Evolutionary conservation across 2,797 vertebrate genomes (phyloP).

Genomic region (Microctenopoma steveboyesi): DNA sequence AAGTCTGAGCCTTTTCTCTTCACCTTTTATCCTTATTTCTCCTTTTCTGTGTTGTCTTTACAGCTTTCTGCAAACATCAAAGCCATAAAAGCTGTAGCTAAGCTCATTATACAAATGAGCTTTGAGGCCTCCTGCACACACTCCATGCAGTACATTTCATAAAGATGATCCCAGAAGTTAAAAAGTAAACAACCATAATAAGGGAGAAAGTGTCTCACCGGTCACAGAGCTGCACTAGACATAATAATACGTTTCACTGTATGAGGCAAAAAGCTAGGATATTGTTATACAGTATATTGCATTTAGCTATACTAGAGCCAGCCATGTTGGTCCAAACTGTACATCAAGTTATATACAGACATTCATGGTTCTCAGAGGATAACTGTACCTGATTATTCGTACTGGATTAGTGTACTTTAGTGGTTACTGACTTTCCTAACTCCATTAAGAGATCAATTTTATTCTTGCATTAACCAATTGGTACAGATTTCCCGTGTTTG

Average conservation of each 20-base stretch:
- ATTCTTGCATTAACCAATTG: too few relatives aligned
- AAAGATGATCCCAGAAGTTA: conserved; percentile 41
- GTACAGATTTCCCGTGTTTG: too few relatives aligned
- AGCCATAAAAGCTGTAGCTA: conserved; percentile 33
- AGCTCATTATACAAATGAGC: conserved; percentile 71
- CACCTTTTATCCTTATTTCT: neutral
- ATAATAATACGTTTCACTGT: neutral
- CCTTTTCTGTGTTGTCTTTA: conserved; percentile 2
- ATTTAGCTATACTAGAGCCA: neutral
- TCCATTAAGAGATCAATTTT: too few relatives aligned
- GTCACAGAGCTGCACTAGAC: conserved; percentile 4
- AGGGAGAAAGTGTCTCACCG: conserved; percentile 12
- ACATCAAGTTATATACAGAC: neutral
- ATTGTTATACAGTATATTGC: neutral
- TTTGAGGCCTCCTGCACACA: conserved; percentile 32
- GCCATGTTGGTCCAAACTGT: neutral
- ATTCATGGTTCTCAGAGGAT: neutral
- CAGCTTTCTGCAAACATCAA: conserved; percentile 63
- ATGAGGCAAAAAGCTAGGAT: neutral
- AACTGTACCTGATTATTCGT: neutral
- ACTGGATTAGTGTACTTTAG: too few relatives aligned
- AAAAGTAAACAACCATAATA: conserved; percentile 60
- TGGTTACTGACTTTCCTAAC: too few relatives aligned
- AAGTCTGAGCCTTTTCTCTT: conserved; percentile 7
- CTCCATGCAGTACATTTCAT: conserved; percentile 16